Evolutionary conservation across 2,888 invertebrate genomes (phyloP).

Genomic region (Dryocosmus kuriphilus): DNA sequence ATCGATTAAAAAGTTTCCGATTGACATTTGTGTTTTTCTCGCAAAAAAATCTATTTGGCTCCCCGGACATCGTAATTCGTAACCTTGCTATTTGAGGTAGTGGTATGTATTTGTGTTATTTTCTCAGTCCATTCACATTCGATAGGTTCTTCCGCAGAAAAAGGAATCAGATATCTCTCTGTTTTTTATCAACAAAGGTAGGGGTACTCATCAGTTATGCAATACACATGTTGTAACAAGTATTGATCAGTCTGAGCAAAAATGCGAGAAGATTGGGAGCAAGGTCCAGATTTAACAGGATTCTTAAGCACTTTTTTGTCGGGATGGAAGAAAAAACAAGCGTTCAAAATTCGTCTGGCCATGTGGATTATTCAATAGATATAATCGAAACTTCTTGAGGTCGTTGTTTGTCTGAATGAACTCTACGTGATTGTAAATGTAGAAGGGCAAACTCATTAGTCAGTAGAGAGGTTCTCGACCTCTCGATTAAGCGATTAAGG

Average conservation of each 20-base stretch:
- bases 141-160: too few relatives aligned
- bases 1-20: too few relatives aligned
- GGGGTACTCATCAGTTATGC: background rate
- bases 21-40: too few relatives aligned
- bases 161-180: background rate
- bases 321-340: background rate
- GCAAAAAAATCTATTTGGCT: too few relatives aligned
- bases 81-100: too few relatives aligned
- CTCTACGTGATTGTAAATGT: background rate
- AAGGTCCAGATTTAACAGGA: background rate
- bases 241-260: background rate
- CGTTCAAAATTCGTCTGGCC: background rate
- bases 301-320: background rate
- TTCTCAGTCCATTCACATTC: too few relatives aligned
- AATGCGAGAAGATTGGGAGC: background rate
- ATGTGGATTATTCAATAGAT: background rate
- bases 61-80: too few relatives aligned
- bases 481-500: slow-evolving; percentile 22
- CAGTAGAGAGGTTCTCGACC: slow-evolving; percentile 25
- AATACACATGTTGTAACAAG: background rate
- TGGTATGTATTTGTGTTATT: too few relatives aligned
- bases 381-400: background rate
- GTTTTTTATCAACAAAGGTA: too few relatives aligned
- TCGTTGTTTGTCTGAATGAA: slow-evolving; percentile 17
- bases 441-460: slow-evolving; percentile 25